Percentiles rank a stretch among this genome's conserved stretches.
Conservation (phyloP, 2,797 vertebrate genomes). For the Lagorchestes hirsutus region DNA sequence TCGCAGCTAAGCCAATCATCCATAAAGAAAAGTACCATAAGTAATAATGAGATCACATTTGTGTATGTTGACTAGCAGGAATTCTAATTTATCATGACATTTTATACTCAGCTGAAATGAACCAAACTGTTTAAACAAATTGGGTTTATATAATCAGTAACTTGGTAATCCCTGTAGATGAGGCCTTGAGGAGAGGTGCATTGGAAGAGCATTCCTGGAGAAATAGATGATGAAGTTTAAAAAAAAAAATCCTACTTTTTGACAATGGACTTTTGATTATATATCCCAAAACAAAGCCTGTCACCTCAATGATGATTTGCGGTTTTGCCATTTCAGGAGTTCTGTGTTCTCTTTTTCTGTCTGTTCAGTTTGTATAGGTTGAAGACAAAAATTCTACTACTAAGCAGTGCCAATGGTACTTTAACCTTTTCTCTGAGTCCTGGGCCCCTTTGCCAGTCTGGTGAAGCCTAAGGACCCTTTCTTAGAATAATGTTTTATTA, state of each 20-base stretch:
- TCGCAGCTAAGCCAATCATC: conserved; percentile 77
- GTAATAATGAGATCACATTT: conserved; percentile 76
- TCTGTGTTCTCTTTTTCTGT: neutral
- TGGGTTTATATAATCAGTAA: conserved; percentile 57
- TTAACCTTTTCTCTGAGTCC: neutral
- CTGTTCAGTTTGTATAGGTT: neutral
- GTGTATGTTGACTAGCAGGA: conserved; percentile 75
- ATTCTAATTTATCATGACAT: conserved; percentile 72
- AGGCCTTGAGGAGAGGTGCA: conserved; percentile 34
- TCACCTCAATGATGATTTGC: neutral
- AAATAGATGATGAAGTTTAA: neutral
- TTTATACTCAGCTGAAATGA: conserved; percentile 72
- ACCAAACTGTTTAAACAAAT: conserved; percentile 70
- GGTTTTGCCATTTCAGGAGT: neutral
- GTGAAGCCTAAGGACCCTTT: neutral
- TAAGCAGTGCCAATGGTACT: neutral
- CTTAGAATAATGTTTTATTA: neutral
- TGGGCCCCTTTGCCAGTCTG: neutral
- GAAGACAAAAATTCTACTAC: neutral
- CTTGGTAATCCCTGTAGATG: conserved; percentile 56
- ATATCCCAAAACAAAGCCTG: conserved; percentile 1
- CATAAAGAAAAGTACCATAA: conserved; percentile 76
- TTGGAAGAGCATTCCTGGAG: neutral
- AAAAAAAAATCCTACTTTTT: neutral
- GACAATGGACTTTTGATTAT: neutral